A percentile compares a stretch with the other conserved stretches of the same genome.
Evolutionary conservation across 2,888 invertebrate species (phyloP).

Genomic region (Campoplex capitator): DNA sequence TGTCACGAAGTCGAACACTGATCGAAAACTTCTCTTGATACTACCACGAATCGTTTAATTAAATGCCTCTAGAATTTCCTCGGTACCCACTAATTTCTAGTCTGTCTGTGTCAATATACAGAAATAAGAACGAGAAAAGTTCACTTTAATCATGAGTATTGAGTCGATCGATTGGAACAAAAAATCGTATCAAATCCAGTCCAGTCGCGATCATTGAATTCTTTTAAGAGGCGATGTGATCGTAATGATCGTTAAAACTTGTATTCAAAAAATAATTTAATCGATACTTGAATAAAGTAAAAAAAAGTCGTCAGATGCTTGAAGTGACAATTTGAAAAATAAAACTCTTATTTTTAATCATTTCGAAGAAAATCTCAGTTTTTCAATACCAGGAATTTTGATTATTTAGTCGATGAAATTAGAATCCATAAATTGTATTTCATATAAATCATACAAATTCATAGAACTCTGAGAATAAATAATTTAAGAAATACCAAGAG

Average conservation of each 20-base stretch:
- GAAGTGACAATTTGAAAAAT: not conserved
- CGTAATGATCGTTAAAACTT: not conserved
- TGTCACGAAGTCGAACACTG: not conserved
- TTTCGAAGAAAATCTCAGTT: not conserved
- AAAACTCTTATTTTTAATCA: not conserved
- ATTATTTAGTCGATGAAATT: not conserved
- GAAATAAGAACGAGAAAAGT: not conserved
- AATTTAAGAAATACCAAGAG: not conserved
- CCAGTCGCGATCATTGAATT: not conserved
- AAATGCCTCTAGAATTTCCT: conserved; percentile 1
- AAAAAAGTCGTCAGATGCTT: not conserved
- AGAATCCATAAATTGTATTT: not conserved
- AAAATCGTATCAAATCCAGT: not conserved
- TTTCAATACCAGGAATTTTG: not conserved
- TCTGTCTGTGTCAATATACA: not conserved
- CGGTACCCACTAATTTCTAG: conserved; percentile 42
- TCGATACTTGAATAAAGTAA: not conserved
- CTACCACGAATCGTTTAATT: conserved; percentile 32
- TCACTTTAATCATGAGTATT: not conserved
- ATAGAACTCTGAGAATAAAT: not conserved
- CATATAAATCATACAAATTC: not conserved
- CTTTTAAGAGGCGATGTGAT: not conserved
- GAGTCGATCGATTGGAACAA: not conserved
- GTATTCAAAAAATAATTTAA: not conserved
- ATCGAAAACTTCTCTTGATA: conserved; percentile 8